Conservation (phyloP, 2,797 vertebrate species). For the Poecilia gillii region DNA sequence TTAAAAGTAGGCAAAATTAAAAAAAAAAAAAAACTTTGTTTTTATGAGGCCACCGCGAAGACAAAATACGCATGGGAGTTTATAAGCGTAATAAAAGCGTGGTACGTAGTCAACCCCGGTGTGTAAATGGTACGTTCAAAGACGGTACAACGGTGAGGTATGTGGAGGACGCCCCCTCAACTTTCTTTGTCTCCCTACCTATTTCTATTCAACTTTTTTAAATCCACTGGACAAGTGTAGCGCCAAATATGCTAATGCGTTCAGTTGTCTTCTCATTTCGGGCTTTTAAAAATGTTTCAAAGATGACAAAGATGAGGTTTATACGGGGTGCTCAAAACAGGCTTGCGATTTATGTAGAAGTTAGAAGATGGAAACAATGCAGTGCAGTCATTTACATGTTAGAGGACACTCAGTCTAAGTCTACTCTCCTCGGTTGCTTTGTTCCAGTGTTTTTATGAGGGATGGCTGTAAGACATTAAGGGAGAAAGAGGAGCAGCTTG, state of each 20-base stretch:
- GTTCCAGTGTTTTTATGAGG: background rate
- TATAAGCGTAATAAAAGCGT: fast-evolving
- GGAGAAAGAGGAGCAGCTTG: constrained; percentile 9
- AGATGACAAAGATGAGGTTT: background rate
- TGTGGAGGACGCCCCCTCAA: constrained; percentile 60
- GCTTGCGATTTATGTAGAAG: background rate
- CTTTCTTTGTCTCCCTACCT: constrained; percentile 72
- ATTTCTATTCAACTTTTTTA: constrained; percentile 33
- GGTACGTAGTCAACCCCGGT: background rate
- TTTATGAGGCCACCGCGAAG: fast-evolving
- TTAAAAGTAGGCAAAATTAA: background rate
- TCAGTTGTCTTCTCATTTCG: background rate
- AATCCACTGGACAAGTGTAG: constrained; percentile 19
- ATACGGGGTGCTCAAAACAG: background rate
- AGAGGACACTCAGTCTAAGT: background rate
- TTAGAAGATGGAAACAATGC: background rate
- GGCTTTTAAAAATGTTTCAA: background rate
- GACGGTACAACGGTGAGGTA: constrained; percentile 52
- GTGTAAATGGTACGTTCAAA: constrained; percentile 50
- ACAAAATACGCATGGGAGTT: background rate
- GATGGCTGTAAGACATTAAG: constrained; percentile 1
- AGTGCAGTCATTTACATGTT: background rate
- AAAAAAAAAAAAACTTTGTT: too few species aligned
- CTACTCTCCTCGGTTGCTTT: constrained; percentile 2
- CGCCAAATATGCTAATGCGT: background rate